Evolutionary conservation across 2,888 invertebrate species (phyloP).

Genomic region (Ferrisia virgata): DNA sequence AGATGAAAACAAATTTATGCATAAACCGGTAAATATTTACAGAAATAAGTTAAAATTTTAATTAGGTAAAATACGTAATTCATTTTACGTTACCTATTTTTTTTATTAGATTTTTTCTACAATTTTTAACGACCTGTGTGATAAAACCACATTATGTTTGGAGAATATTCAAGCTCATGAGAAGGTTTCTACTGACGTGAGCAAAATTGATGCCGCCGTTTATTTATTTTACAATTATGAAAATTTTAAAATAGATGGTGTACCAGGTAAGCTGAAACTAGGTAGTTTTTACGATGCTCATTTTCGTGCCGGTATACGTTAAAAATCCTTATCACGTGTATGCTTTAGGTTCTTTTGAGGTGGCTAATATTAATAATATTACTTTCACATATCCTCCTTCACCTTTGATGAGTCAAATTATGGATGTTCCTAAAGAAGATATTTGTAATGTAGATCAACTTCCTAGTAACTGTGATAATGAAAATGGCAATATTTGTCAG

Average conservation of each 20-base stretch:
- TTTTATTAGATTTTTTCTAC: constrained; percentile 27
- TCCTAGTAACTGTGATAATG: constrained; percentile 45
- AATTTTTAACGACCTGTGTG: neutral
- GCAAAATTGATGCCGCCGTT: neutral
- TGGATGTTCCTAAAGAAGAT: constrained; percentile 57
- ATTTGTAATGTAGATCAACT: constrained; percentile 51
- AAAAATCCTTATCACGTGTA: neutral
- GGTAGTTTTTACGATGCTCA: neutral
- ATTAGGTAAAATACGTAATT: too few relatives aligned
- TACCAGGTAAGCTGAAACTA: neutral
- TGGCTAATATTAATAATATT: constrained; percentile 62
- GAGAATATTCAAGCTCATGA: neutral
- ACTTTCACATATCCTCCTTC: constrained; percentile 74
- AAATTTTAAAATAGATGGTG: neutral
- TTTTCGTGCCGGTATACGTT: too few relatives aligned
- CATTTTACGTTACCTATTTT: neutral
- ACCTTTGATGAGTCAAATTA: constrained; percentile 70
- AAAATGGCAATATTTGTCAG: constrained; percentile 58
- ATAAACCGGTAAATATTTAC: neutral
- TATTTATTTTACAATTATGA: constrained; percentile 28
- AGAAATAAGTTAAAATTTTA: neutral
- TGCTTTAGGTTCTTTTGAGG: constrained; percentile 4
- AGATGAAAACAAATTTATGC: neutral
- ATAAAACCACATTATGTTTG: neutral
- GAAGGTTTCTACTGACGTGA: neutral